Evolutionary conservation across 2,797 vertebrate species (phyloP).

Genomic region (Anguilla marmorata): DNA sequence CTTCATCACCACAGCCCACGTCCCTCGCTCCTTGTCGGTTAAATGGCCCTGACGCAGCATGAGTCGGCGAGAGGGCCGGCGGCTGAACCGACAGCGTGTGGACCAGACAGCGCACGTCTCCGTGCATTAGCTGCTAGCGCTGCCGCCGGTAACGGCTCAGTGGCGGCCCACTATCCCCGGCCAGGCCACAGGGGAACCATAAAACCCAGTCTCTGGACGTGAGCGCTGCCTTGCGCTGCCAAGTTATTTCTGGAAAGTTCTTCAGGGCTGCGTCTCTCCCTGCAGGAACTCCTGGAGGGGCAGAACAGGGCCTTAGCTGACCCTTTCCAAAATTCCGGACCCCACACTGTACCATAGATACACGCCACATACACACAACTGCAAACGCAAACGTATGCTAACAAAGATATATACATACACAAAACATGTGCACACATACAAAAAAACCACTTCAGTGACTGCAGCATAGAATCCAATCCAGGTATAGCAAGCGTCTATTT

Average conservation of each 20-base stretch:
- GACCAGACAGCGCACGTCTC: neutral
- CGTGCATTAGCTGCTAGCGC: neutral
- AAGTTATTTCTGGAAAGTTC: slow-evolving; percentile 11
- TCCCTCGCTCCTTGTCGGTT: slow-evolving; percentile 43
- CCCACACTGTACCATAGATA: neutral
- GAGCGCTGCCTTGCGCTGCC: slow-evolving; percentile 14
- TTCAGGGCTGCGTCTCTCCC: neutral
- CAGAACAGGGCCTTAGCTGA: neutral
- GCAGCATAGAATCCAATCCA: neutral
- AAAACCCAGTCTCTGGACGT: slow-evolving; percentile 48
- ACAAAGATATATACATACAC: neutral
- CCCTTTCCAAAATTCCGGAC: neutral
- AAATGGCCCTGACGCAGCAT: slow-evolving; percentile 47
- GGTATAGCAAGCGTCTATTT: neutral
- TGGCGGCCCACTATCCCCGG: slow-evolving; percentile 43
- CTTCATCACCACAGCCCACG: slow-evolving; percentile 31
- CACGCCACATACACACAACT: neutral
- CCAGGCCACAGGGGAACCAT: slow-evolving; percentile 40
- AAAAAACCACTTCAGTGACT: neutral
- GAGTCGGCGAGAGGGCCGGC: slow-evolving; percentile 37
- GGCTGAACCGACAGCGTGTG: slow-evolving; percentile 11
- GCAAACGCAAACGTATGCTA: neutral
- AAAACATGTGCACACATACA: neutral
- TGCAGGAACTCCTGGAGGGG: neutral
- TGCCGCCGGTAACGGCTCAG: neutral